phyloP scores from a whole-genome alignment of 2,113 vertebrate species.

The Lucifuga dentata region DNA sequence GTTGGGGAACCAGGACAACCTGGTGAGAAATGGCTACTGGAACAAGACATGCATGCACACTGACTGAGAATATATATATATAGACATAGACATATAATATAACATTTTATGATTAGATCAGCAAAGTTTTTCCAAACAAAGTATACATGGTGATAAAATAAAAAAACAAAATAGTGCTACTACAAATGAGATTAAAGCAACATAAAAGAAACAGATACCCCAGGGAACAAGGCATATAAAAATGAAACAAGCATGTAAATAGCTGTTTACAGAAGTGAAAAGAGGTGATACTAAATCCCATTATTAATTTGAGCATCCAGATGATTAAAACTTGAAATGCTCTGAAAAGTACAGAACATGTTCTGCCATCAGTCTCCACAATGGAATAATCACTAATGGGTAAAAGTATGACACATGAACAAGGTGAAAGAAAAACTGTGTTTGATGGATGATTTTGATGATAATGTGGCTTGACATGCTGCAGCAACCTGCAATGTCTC shows the following conservation, averaged over 20 bases:
- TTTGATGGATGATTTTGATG: constrained; percentile 40
- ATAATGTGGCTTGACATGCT: constrained; percentile 22
- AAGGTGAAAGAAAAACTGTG: constrained; percentile 26
- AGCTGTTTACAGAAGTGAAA: constrained; percentile 27
- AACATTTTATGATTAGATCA: constrained; percentile 33
- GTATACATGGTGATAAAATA: constrained; percentile 21
- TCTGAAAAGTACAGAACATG: constrained; percentile 6
- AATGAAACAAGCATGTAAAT: constrained; percentile 18
- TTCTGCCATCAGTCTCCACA: constrained; percentile 1
- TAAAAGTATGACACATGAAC: neutral
- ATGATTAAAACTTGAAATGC: constrained; percentile 24
- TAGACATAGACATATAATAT: too few species aligned
- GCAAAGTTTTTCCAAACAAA: constrained; percentile 7
- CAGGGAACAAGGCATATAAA: constrained; percentile 7
- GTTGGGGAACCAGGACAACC: too few species aligned
- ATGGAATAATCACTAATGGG: constrained; percentile 4
- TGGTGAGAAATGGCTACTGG: too few species aligned
- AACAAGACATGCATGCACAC: too few species aligned
- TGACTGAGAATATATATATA: too few species aligned
- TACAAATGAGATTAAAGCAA: constrained; percentile 34
- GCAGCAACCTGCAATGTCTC: constrained; percentile 15
- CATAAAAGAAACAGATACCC: constrained; percentile 35
- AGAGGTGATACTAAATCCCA: constrained; percentile 30
- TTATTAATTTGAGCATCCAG: constrained; percentile 36
- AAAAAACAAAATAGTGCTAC: constrained; percentile 22